Percentiles rank a stretch among this genome's conserved stretches.
Conservation (phyloP, 23 tunicate species). For the Ciona savignyi region DNA sequence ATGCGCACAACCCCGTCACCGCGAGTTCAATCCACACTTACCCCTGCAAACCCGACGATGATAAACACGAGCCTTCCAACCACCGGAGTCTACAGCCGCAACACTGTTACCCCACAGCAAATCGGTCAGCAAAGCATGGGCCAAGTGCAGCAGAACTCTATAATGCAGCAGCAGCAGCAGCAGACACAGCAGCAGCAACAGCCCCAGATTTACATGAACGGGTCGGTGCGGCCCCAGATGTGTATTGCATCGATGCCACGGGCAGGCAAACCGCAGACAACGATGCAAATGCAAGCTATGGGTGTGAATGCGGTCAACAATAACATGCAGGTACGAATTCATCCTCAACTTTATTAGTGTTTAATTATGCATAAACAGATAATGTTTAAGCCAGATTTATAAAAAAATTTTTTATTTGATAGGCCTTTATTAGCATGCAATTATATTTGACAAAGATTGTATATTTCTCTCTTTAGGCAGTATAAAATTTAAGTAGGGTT, state of each 20-base stretch:
- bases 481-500: too few relatives aligned
- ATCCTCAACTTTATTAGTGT: too few relatives aligned
- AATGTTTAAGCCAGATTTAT: too few relatives aligned
- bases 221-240: constrained; percentile 7
- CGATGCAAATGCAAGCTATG: constrained; percentile 5
- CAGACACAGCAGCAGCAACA: background rate
- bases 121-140: constrained; percentile 15
- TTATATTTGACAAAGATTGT: too few relatives aligned
- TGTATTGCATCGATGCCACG: background rate
- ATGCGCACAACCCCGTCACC: constrained; percentile 89
- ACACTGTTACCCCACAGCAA: constrained; percentile 18
- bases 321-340: constrained; percentile 15
- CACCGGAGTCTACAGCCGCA: constrained; percentile 15
- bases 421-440: too few relatives aligned
- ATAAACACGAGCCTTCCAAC: constrained; percentile 21
- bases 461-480: too few relatives aligned
- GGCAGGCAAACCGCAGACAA: background rate
- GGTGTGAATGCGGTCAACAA: background rate
- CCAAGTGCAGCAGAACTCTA: background rate
- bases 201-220: constrained; percentile 1
- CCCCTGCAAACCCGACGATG: constrained; percentile 42
- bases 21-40: constrained; percentile 39
- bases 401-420: too few relatives aligned
- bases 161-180: constrained; percentile 9
- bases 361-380: too few relatives aligned